These are phyloP conservation scores for Glaucomys volans DNA, from an alignment of 2,113 vertebrate species.

Conservation along the genomic window DNA sequence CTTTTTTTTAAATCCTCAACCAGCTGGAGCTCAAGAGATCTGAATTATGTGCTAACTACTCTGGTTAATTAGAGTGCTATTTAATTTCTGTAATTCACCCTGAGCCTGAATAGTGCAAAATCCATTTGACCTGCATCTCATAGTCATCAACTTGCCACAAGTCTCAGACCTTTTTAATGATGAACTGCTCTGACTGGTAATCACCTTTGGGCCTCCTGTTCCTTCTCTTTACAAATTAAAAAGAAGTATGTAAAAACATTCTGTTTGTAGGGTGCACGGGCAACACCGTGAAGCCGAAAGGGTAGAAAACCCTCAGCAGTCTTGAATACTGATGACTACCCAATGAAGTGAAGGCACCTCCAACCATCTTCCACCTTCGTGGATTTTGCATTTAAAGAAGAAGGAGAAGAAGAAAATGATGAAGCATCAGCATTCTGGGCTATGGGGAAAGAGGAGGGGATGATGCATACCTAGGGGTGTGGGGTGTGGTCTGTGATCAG, in stretches of 20 bases:
- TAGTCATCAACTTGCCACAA: slow-evolving; percentile 70
- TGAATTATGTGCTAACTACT: slow-evolving; percentile 80
- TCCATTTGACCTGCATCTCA: slow-evolving; percentile 78
- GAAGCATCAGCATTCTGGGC: neutral
- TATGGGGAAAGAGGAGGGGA: neutral
- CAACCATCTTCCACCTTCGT: neutral
- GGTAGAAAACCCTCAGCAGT: neutral
- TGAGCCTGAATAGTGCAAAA: slow-evolving; percentile 75
- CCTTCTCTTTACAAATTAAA: slow-evolving; percentile 81
- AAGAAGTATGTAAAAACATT: slow-evolving; percentile 68
- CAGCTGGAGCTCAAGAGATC: slow-evolving; percentile 74
- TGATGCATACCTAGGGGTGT: too few species aligned
- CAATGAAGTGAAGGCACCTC: neutral
- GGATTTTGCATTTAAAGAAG: neutral
- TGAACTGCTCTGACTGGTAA: slow-evolving; percentile 76
- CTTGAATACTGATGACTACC: slow-evolving; percentile 66
- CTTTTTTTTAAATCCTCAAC: slow-evolving; percentile 12
- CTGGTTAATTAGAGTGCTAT: slow-evolving; percentile 79
- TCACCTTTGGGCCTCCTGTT: slow-evolving; percentile 77
- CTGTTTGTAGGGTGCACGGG: slow-evolving; percentile 57
- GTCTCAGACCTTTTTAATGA: slow-evolving; percentile 80
- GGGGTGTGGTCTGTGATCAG: neutral
- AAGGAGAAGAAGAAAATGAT: too few species aligned
- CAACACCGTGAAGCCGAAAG: slow-evolving; percentile 28
- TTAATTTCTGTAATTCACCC: slow-evolving; percentile 80